Conservation (phyloP, 35 echinoderm and acorn worm genomes). For the Stichopus chloronotus region DNA sequence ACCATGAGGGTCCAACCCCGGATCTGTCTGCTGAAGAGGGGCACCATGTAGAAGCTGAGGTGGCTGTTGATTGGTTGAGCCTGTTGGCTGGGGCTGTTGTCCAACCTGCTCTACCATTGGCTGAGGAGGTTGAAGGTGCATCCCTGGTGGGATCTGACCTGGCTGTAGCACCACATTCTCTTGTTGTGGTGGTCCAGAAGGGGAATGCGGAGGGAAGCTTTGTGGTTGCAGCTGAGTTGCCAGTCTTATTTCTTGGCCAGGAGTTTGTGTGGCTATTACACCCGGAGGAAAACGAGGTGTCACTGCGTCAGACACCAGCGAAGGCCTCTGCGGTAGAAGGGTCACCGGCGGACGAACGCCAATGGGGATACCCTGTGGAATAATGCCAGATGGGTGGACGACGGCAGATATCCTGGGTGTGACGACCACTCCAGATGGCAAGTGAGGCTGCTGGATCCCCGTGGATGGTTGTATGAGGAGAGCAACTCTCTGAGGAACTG, state of each 20-base stretch:
- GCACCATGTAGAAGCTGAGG: not conserved
- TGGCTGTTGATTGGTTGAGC: not conserved
- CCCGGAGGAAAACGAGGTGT: not conserved
- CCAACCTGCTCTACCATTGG: constrained; percentile 10
- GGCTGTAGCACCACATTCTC: not conserved
- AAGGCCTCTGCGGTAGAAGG: constrained; percentile 18
- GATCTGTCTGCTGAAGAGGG: not conserved
- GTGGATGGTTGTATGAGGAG: constrained; percentile 13
- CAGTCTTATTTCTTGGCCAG: constrained; percentile 4
- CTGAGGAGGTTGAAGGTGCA: constrained; percentile 27
- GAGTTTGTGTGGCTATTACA: not conserved
- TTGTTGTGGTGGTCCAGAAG: not conserved
- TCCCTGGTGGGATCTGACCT: constrained; percentile 7
- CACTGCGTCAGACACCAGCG: not conserved
- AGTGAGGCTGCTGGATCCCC: constrained; percentile 18
- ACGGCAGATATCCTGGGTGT: constrained; percentile 21
- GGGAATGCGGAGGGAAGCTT: not conserved
- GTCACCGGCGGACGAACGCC: constrained; percentile 29
- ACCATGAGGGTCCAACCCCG: constrained; percentile 21
- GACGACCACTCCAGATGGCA: constrained; percentile 9
- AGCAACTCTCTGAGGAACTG: constrained; percentile 17
- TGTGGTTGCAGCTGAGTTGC: not conserved
- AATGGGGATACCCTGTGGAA: constrained; percentile 4
- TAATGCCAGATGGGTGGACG: constrained; percentile 17
- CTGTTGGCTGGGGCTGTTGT: not conserved